Percentiles rank a stretch among this genome's conserved stretches.
Evolutionary conservation across 2,797 vertebrate species (phyloP).

Genomic region (Telmatherina bonti): DNA sequence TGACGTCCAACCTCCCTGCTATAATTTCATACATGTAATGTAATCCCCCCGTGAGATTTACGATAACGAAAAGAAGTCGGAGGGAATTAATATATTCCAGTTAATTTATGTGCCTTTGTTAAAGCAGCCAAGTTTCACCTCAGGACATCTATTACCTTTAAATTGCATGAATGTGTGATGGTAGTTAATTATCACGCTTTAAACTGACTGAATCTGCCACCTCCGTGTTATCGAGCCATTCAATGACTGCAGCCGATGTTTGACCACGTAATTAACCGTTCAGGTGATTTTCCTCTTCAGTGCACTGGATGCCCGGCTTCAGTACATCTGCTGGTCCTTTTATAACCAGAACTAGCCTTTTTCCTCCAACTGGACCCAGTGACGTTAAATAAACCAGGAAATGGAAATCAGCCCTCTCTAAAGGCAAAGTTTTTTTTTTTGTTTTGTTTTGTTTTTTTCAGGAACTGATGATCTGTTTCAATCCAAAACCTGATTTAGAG

Average conservation of each 20-base stretch:
- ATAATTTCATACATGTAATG: constrained; percentile 66
- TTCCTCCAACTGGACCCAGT: too few relatives aligned
- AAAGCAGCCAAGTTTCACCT: constrained; percentile 78
- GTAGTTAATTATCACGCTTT: constrained; percentile 68
- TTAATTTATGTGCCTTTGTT: constrained; percentile 86
- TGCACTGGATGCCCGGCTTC: background rate
- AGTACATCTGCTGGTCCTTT: background rate
- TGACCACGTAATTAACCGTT: constrained; percentile 44
- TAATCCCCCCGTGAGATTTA: constrained; percentile 81
- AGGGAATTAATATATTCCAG: constrained; percentile 86
- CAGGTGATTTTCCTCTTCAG: constrained; percentile 19
- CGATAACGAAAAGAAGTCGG: constrained; percentile 73
- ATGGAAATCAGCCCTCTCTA: too few relatives aligned
- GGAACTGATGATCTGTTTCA: background rate
- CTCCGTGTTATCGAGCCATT: constrained; percentile 35
- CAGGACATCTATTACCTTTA: constrained; percentile 86
- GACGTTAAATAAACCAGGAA: too few relatives aligned
- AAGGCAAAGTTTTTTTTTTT: background rate
- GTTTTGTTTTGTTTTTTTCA: too few relatives aligned
- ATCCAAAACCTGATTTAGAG: background rate
- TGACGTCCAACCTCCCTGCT: constrained; percentile 47
- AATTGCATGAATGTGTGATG: constrained; percentile 83
- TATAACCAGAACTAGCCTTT: too few relatives aligned
- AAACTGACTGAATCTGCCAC: constrained; percentile 26
- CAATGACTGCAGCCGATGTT: constrained; percentile 31